These are phyloP conservation scores for Burhinus bistriatus DNA, from an alignment of 2,113 vertebrate genomes.

Conservation along the genomic window DNA sequence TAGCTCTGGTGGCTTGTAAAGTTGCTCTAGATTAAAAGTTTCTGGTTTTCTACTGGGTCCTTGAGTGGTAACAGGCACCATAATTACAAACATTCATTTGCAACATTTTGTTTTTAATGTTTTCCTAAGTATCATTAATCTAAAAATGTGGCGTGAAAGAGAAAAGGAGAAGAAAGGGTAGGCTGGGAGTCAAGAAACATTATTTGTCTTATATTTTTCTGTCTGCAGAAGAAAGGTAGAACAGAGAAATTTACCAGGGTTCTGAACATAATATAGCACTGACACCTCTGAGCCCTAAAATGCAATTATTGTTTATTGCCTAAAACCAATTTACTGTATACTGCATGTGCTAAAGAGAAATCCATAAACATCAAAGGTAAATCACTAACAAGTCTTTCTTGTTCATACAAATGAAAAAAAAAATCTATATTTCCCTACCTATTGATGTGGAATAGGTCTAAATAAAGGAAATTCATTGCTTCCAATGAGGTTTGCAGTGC, in stretches of 20 bases:
- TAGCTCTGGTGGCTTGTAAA: constrained; percentile 37
- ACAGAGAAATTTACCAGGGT: constrained; percentile 1
- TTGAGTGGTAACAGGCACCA: constrained; percentile 12
- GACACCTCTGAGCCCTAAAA: constrained; percentile 24
- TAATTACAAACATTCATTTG: constrained; percentile 48
- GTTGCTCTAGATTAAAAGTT: constrained; percentile 59
- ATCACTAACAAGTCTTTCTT: constrained; percentile 54
- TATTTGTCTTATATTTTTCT: constrained; percentile 29
- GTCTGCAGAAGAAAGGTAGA: neutral
- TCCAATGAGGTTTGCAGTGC: constrained; percentile 35
- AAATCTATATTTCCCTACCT: constrained; percentile 28
- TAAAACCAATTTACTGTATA: constrained; percentile 58
- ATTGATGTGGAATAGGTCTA: constrained; percentile 4
- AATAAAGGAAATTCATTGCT: constrained; percentile 53
- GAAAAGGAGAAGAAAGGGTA: constrained; percentile 1
- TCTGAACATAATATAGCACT: neutral
- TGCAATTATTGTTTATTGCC: constrained; percentile 53
- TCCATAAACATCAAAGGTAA: constrained; percentile 59
- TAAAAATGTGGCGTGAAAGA: constrained; percentile 10
- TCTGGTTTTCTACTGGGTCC: constrained; percentile 25
- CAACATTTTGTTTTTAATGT: constrained; percentile 22
- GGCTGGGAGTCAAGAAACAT: neutral
- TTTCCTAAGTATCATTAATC: constrained; percentile 7
- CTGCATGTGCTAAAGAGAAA: constrained; percentile 53
- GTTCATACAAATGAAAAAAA: constrained; percentile 1